Conservation (phyloP, 2,797 vertebrate genomes). For the Syngnathus rostellatus region DNA sequence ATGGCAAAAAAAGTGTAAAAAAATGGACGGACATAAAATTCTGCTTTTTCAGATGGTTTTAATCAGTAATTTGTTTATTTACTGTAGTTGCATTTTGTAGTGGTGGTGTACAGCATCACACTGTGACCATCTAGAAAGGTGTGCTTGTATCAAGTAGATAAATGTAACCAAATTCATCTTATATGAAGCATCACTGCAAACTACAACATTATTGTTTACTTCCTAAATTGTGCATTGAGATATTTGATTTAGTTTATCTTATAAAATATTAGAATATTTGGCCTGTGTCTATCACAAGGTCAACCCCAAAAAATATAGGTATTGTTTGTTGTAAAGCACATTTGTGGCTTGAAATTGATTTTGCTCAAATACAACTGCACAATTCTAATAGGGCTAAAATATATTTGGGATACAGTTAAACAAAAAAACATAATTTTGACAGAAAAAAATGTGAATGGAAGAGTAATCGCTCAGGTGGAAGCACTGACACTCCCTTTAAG, state of each 20-base stretch:
- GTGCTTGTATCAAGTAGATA: background rate
- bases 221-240: background rate
- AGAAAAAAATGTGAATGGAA: background rate
- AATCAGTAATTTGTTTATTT: background rate
- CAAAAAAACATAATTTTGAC: background rate
- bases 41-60: background rate
- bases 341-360: background rate
- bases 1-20: background rate
- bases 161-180: background rate
- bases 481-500: background rate
- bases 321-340: background rate
- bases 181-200: too few species aligned
- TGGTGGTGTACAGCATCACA: background rate
- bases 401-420: background rate
- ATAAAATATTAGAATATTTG: background rate
- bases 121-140: background rate
- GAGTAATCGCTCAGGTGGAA: conserved; percentile 21
- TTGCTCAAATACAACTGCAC: background rate
- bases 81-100: background rate
- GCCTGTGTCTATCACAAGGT: background rate
- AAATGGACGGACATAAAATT: background rate
- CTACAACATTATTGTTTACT: background rate
- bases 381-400: background rate
- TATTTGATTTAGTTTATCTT: background rate
- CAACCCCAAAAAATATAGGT: background rate